Evolutionary conservation across 2,113 vertebrate genomes (phyloP).

Genomic region (Hippocampus barbouri): DNA sequence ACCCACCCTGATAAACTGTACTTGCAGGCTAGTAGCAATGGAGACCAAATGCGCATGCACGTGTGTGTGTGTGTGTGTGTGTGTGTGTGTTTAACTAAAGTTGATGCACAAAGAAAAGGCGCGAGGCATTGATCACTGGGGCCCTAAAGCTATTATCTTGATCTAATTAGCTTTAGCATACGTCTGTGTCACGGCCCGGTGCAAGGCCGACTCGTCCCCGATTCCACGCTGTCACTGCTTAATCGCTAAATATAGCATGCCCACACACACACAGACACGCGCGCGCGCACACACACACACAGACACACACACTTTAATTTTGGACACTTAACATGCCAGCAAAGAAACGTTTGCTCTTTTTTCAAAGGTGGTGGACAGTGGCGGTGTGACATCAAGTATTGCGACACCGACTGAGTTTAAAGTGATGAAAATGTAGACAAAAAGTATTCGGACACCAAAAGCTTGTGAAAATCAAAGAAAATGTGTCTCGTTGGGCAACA

Average conservation of each 20-base stretch:
- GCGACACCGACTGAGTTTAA: too few relatives aligned
- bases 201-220: slow-evolving; percentile 73
- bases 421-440: too few relatives aligned
- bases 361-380: too few relatives aligned
- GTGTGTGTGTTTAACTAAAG: slow-evolving; percentile 47
- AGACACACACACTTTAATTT: slow-evolving; percentile 12
- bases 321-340: slow-evolving; percentile 4
- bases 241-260: slow-evolving; percentile 62
- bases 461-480: too few relatives aligned
- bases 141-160: slow-evolving; percentile 80
- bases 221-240: slow-evolving; percentile 71
- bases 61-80: too few relatives aligned
- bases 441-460: too few relatives aligned
- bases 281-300: slow-evolving; percentile 21
- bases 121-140: slow-evolving; percentile 75
- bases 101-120: slow-evolving; percentile 71
- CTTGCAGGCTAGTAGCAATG: too few relatives aligned
- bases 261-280: background rate
- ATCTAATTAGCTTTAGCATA: slow-evolving; percentile 80
- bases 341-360: too few relatives aligned
- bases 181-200: slow-evolving; percentile 76
- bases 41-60: too few relatives aligned
- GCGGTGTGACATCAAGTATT: too few relatives aligned
- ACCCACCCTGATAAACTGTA: too few relatives aligned
- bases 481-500: too few relatives aligned